Conservation (phyloP, 1,140 invertebrate species). For the Bombus huntii region DNA sequence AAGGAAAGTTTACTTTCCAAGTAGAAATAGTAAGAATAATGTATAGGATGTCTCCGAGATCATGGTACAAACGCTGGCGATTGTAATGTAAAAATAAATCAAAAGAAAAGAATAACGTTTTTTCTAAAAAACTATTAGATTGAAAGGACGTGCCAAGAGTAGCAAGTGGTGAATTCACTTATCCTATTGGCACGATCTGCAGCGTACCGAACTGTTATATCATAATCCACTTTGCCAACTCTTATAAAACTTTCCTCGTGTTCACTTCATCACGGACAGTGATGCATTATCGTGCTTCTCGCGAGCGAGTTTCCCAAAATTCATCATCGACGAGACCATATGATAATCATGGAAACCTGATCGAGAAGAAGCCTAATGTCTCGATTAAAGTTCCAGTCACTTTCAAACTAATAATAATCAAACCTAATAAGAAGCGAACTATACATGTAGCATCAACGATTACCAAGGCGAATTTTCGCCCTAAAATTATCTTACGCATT, state of each 20-base stretch:
- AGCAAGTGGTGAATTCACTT: slow-evolving; percentile 11
- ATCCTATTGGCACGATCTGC: background rate
- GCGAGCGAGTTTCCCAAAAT: background rate
- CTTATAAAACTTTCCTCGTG: slow-evolving; percentile 17
- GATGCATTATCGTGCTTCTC: background rate
- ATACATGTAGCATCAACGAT: too few species aligned
- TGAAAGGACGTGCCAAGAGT: background rate
- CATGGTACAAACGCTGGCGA: too few species aligned
- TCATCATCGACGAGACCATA: background rate
- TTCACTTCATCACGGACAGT: slow-evolving; percentile 13
- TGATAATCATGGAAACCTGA: background rate
- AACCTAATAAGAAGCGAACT: too few species aligned
- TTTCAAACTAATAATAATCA: background rate
- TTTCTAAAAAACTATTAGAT: background rate
- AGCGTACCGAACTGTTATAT: background rate
- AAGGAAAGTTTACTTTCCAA: slow-evolving; percentile 8
- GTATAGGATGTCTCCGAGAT: background rate
- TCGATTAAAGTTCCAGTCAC: background rate
- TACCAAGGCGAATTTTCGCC: too few species aligned
- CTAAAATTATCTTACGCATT: too few species aligned
- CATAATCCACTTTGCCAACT: slow-evolving; percentile 31
- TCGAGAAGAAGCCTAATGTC: too few species aligned
- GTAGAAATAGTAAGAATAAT: background rate
- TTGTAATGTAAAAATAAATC: too few species aligned
- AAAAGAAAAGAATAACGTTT: too few species aligned